Evolutionary conservation across 2,797 vertebrate species (phyloP), one percentile per base, ranked within the genome.

Genomic region (Erithacus rubecula): DNA sequence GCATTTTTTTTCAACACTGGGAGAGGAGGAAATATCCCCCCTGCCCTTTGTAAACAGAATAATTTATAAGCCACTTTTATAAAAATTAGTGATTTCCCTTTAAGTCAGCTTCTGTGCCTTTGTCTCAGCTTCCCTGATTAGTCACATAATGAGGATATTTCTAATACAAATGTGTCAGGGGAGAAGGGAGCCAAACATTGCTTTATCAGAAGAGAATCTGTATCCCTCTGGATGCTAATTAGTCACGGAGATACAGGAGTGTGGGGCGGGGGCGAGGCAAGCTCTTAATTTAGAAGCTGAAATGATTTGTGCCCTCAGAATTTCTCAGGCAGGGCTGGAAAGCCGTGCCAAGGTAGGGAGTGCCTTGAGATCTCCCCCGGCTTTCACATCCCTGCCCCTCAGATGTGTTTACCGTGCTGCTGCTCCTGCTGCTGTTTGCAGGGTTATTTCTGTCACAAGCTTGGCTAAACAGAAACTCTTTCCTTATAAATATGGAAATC

Each of bases 401-500:
- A 65, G 84, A 83, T 3, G 0, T 65, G 46, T 85, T 87, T 94
- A 69, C 89, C 0, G 0, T 58, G 74, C 70, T 94, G 70, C 77
- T 70, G 46, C 56, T 85, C 29, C 47, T 89, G 71, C 83, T 92
- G 56, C 89, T 95, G 36, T 92, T 92, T 60, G 60, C 2, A 0
- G 60, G 60, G 26, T 65, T 93, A 83, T 94, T 95, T 93, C 92
- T 85, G 51, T 89, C 9, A 2, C 68, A 85, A 70, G 90, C 84
- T 85, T 81, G 92, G 82, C 92, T 92, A 78, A 92, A 89, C 82
- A 95, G 91, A 92, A 93, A 49, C 69, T 80, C 41, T 87, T 16
- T 94, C 59, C 89, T 94, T 94, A 92, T 89, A 93, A 94, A 95
- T 94, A 95, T 88, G 93, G 84, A 96, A 94, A 94, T 87, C 68